A percentile compares a stretch with the other conserved stretches of the same genome.
phyloP scores from a whole-genome alignment of 1,140 invertebrate species.

The Zaprionus gabonicus region DNA sequence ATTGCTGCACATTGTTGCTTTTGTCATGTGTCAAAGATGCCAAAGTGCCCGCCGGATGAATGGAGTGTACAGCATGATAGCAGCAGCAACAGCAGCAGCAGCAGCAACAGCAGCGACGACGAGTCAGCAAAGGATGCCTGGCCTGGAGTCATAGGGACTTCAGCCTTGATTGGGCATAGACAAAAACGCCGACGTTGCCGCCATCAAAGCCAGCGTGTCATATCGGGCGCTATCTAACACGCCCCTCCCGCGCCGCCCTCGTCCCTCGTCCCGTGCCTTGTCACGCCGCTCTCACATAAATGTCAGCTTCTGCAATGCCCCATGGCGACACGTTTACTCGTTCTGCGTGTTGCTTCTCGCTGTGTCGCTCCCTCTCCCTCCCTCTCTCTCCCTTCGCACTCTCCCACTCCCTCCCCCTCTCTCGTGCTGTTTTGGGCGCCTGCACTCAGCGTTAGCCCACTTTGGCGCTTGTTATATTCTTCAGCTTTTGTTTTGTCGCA shows the following conservation, averaged over 20 bases:
- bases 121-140: conserved; percentile 32
- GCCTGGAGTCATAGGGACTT: conserved; percentile 40
- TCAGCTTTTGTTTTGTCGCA: conserved; percentile 52
- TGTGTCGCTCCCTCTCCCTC: neutral
- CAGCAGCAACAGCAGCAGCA: neutral
- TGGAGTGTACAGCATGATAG: conserved; percentile 30
- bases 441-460: conserved; percentile 74
- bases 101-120: neutral
- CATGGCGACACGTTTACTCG: conserved; percentile 51
- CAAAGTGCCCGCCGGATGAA: conserved; percentile 48
- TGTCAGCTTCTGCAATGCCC: conserved; percentile 68
- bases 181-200: conserved; percentile 64
- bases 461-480: conserved; percentile 69
- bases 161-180: conserved; percentile 68
- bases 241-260: conserved; percentile 14
- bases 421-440: conserved; percentile 40
- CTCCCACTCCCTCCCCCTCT: neutral
- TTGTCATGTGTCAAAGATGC: conserved; percentile 53
- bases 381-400: neutral
- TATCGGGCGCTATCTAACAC: conserved; percentile 61
- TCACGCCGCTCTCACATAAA: conserved; percentile 5
- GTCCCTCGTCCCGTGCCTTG: neutral
- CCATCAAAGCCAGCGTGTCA: conserved; percentile 63
- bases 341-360: neutral
- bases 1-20: conserved; percentile 48